phyloP scores from a whole-genome alignment of 2,113 vertebrate species.

The Cygnus atratus region DNA sequence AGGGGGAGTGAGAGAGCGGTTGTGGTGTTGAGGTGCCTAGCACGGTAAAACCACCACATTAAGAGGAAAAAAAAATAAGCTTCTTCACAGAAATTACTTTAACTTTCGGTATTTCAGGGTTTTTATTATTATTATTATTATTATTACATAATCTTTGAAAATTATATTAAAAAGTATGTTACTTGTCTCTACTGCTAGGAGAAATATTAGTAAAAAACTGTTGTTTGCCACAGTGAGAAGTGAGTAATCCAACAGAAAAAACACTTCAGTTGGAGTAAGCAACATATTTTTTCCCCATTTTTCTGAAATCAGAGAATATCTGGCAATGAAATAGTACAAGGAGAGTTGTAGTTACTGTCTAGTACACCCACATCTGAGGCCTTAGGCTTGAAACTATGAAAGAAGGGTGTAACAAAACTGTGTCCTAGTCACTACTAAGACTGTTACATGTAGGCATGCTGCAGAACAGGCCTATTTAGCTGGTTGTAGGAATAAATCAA shows the following conservation, averaged over 20 bases:
- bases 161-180: neutral
- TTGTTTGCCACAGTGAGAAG: neutral
- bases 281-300: neutral
- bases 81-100: neutral
- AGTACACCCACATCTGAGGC: neutral
- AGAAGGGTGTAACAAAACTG: neutral
- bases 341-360: neutral
- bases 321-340: neutral
- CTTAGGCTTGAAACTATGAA: neutral
- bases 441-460: neutral
- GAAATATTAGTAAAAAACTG: neutral
- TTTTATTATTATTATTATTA: neutral
- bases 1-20: too few relatives aligned
- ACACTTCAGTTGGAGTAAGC: neutral
- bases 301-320: neutral
- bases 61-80: neutral
- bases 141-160: neutral
- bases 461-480: neutral
- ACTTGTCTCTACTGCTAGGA: neutral
- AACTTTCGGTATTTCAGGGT: neutral
- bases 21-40: too few relatives aligned
- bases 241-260: neutral
- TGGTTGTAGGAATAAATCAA: neutral
- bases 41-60: too few relatives aligned
- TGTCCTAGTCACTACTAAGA: neutral